Evolutionary conservation across 2,888 invertebrate genomes (phyloP), one percentile per base, ranked within the genome.

Genomic region (Ametastegia equiseti): DNA sequence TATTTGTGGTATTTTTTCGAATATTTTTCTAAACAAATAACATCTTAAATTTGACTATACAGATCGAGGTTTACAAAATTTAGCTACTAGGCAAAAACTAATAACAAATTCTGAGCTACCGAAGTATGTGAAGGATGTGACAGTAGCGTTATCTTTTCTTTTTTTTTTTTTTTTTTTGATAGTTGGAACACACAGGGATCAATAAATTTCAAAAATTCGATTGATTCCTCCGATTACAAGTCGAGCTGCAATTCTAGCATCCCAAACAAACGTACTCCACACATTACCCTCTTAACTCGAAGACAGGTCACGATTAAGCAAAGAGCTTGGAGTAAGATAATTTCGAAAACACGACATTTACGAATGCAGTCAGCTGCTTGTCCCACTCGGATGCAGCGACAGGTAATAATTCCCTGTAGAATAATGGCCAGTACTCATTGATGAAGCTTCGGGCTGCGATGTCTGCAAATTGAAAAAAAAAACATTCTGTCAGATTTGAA

Each of bases 341-440:
- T 83, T 90, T 89, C 1, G 91, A 88, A 81, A 93, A 91, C 86
- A 94, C 93, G 65, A 94, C 91, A 86, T 94, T 95, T 27, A 93
- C 90, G 60, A 94, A 87, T 42, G 92, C 92, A n/a, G 92, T 89
- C 60, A 94, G 92, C 42, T 92, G 92, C 86, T 90, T 92, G 84
- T 94, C 93, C 94, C 94, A 94, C 84, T 92, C 92, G 23, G 92
- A 90, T 83, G 94, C 92, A 6, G 93, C 92, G 78, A 91, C 92
- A 0, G 95, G 95, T 78, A 94, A 87, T 86, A 94, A 89, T 84
- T 93, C 93, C 39, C 92, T 92, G 88, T 94, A 95, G 47, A 95
- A 86, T 1, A 92, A 84, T 83, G 93, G 93, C 95, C 95, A 95
- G 88, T 94, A 94, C 80, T 93, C 92, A 85, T 95, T 95, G 0